A percentile compares a stretch with the other conserved stretches of the same genome.
Evolutionary conservation across 2,797 vertebrate species (phyloP).

Genomic region (Pseudomugil tenellus): DNA sequence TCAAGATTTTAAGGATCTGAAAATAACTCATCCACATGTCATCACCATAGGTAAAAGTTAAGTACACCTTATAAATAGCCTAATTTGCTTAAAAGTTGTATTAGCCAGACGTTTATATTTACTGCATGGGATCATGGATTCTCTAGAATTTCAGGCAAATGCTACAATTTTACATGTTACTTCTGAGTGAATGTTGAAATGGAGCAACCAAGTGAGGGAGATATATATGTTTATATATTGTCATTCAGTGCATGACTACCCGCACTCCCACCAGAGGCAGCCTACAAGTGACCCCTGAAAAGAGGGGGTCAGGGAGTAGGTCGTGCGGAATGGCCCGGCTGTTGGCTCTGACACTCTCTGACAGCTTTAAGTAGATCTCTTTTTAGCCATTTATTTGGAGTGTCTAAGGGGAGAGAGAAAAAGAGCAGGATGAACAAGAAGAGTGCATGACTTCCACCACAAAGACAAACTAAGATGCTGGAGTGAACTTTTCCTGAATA

Average conservation of each 20-base stretch:
- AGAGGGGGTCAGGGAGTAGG: slow-evolving; percentile 84
- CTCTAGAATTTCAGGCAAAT: slow-evolving; percentile 50
- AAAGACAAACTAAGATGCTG: slow-evolving; percentile 53
- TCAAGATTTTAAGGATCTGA: slow-evolving; percentile 24
- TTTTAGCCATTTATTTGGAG: slow-evolving; percentile 84
- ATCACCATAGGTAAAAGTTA: not conserved
- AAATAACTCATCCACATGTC: slow-evolving; percentile 11
- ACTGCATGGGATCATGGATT: slow-evolving; percentile 5
- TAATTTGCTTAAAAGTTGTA: not conserved
- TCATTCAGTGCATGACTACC: slow-evolving; percentile 84
- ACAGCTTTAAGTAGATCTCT: slow-evolving; percentile 88
- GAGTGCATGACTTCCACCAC: slow-evolving; percentile 65
- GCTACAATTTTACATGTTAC: slow-evolving; percentile 28
- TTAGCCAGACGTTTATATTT: slow-evolving; percentile 3
- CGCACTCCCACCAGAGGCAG: slow-evolving; percentile 82
- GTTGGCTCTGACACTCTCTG: slow-evolving; percentile 85
- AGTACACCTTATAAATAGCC: not conserved
- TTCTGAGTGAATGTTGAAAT: slow-evolving; percentile 51
- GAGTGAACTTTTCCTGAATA: slow-evolving; percentile 39
- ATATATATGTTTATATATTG: slow-evolving; percentile 80
- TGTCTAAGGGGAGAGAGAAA: slow-evolving; percentile 61
- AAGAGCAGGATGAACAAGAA: slow-evolving; percentile 67
- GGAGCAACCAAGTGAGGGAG: slow-evolving; percentile 48
- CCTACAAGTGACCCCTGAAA: slow-evolving; percentile 83
- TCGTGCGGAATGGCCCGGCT: slow-evolving; percentile 85